A percentile compares a stretch with the other conserved stretches of the same genome.
Evolutionary conservation across 2,888 invertebrate species (phyloP).

Genomic region (Oligia strigilis): DNA sequence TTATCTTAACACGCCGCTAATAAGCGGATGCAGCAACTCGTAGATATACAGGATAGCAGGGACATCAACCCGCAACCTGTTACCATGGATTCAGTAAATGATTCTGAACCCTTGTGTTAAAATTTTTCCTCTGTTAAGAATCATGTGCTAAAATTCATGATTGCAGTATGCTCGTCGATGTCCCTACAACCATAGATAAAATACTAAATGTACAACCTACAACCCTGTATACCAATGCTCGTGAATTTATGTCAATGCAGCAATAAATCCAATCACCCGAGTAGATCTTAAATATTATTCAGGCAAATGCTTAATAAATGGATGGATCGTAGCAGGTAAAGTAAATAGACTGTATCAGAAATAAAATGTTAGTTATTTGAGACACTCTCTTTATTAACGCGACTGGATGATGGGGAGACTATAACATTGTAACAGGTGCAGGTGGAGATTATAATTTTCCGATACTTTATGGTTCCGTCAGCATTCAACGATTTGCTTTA

Average conservation of each 20-base stretch:
- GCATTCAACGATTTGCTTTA: slow-evolving; percentile 13
- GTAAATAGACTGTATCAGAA: slow-evolving; percentile 7
- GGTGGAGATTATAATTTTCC: slow-evolving; percentile 32
- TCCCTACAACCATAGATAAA: too few species aligned
- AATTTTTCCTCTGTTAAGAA: too few species aligned
- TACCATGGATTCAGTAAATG: too few species aligned
- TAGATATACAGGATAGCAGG: not conserved
- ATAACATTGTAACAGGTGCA: slow-evolving; percentile 40
- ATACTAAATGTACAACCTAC: too few species aligned
- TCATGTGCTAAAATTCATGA: too few species aligned
- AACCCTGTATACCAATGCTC: not conserved
- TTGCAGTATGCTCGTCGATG: too few species aligned
- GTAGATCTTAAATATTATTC: not conserved
- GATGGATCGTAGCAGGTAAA: not conserved
- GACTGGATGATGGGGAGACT: slow-evolving; percentile 36
- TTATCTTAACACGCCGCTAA: not conserved
- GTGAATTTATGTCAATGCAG: not conserved
- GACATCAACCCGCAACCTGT: too few species aligned
- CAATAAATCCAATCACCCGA: not conserved
- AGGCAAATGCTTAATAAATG: not conserved
- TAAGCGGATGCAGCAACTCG: not conserved
- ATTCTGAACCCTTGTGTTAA: too few species aligned
- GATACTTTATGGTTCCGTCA: slow-evolving; percentile 25
- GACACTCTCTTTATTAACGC: slow-evolving; percentile 49
- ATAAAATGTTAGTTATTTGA: slow-evolving; percentile 34